Conservation (phyloP, 2,888 invertebrate genomes). For the Stenotaenia linearis region DNA sequence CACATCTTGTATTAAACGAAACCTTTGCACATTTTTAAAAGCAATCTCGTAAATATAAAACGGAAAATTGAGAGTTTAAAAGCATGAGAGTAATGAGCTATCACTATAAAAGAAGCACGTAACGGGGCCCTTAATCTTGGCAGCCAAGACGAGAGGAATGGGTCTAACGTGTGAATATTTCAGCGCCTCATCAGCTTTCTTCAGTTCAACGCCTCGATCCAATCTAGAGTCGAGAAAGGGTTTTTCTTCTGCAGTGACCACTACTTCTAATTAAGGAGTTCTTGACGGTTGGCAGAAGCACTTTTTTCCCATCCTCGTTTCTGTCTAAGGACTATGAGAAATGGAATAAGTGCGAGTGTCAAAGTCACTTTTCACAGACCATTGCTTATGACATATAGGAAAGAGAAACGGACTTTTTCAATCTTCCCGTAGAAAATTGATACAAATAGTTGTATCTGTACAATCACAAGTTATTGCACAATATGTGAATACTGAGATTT, state of each 20-base stretch:
- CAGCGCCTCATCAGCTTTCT: not conserved
- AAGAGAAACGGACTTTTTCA: not conserved
- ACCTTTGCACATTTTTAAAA: not conserved
- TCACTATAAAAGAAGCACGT: not conserved
- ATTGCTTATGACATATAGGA: not conserved
- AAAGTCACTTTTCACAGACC: not conserved
- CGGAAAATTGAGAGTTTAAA: not conserved
- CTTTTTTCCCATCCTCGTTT: not conserved
- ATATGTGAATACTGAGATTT: not conserved
- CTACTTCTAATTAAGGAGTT: conserved; percentile 12
- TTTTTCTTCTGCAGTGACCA: not conserved
- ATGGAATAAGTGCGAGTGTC: conserved; percentile 3
- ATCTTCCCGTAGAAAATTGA: not conserved
- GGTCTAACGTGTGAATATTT: conserved; percentile 9
- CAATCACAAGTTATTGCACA: not conserved
- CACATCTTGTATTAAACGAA: not conserved
- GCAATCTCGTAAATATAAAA: conserved; percentile 11
- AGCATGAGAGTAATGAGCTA: not conserved
- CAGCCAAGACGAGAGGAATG: not conserved
- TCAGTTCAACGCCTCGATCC: not conserved
- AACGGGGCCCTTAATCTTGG: not conserved
- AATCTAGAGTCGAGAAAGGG: not conserved
- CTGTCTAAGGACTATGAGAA: not conserved
- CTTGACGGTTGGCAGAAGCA: not conserved
- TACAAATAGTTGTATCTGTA: not conserved